A percentile compares a stretch with the other conserved stretches of the same genome.
Evolutionary conservation across 1,140 invertebrate genomes (phyloP).

Genomic region (Chelonus insularis): DNA sequence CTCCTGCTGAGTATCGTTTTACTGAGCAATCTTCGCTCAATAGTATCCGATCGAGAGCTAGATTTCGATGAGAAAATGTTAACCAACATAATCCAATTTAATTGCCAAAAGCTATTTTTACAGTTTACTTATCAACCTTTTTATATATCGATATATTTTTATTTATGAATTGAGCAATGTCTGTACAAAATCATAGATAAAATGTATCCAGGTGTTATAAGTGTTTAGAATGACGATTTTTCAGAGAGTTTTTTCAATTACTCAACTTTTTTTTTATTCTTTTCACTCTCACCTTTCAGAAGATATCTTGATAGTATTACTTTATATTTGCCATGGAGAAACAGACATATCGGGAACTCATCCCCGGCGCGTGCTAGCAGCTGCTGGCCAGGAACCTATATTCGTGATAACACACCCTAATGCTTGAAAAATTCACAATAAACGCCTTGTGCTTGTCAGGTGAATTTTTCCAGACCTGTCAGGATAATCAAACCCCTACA

Average conservation of each 20-base stretch:
- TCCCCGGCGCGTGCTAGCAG: conserved; percentile 11
- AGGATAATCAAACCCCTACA: not conserved
- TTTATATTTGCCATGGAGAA: not conserved
- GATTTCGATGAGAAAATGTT: too few species aligned
- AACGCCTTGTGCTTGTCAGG: conserved; percentile 15
- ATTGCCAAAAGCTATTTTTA: too few species aligned
- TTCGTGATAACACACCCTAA: not conserved
- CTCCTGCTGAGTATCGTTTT: conserved; percentile 45
- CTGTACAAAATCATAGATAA: too few species aligned
- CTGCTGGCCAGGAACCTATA: conserved; percentile 4
- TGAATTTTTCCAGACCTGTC: conserved; percentile 10
- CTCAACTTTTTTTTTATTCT: conserved; percentile 25
- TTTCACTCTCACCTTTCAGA: not conserved
- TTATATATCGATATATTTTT: too few species aligned
- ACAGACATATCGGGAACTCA: conserved; percentile 6
- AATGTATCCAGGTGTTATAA: conserved; percentile 15
- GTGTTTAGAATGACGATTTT: not conserved
- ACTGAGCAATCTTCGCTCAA: conserved; percentile 28
- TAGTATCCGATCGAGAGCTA: not conserved
- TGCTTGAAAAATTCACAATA: not conserved
- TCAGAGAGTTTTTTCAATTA: too few species aligned
- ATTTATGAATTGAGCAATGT: too few species aligned
- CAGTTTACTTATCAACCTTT: too few species aligned
- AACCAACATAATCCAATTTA: too few species aligned
- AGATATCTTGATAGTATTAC: not conserved